Evolutionary conservation across 2,888 invertebrate species (phyloP).

Genomic region (Listrodromus nycthemerus): DNA sequence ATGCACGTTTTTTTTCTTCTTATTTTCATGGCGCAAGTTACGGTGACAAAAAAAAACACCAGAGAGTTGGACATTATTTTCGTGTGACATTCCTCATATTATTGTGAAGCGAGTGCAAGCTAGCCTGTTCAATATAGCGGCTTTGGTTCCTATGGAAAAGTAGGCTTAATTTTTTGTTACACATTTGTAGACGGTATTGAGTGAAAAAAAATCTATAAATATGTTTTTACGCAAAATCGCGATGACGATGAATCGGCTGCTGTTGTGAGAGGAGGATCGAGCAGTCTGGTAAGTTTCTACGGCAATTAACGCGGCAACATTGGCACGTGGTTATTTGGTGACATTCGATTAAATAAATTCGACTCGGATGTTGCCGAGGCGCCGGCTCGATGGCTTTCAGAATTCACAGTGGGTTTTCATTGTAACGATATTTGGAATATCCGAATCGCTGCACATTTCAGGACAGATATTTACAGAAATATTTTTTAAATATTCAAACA

Average conservation of each 20-base stretch:
- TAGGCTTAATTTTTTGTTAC: neutral
- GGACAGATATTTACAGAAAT: too few relatives aligned
- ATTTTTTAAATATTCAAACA: too few relatives aligned
- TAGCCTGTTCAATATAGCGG: neutral
- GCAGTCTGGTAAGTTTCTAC: constrained; percentile 15
- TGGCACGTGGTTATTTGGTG: neutral
- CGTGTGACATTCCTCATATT: neutral
- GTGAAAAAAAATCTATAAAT: neutral
- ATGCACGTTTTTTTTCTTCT: neutral
- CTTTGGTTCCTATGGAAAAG: neutral
- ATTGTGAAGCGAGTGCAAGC: neutral
- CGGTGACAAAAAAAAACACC: neutral
- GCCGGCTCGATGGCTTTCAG: neutral
- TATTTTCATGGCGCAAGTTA: neutral
- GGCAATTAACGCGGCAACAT: constrained; percentile 3
- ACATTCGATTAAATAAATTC: neutral
- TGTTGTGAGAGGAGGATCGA: constrained; percentile 17
- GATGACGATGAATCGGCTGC: neutral
- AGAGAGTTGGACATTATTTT: neutral
- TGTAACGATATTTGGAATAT: too few relatives aligned
- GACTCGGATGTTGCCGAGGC: neutral
- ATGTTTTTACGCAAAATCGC: neutral
- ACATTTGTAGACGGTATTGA: neutral
- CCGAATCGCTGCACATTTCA: too few relatives aligned
- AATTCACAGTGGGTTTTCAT: neutral